A percentile compares a stretch with the other conserved stretches of the same genome.
Evolutionary conservation across 2,113 vertebrate genomes (phyloP).

Genomic region (Oncorhynchus tshawytscha): DNA sequence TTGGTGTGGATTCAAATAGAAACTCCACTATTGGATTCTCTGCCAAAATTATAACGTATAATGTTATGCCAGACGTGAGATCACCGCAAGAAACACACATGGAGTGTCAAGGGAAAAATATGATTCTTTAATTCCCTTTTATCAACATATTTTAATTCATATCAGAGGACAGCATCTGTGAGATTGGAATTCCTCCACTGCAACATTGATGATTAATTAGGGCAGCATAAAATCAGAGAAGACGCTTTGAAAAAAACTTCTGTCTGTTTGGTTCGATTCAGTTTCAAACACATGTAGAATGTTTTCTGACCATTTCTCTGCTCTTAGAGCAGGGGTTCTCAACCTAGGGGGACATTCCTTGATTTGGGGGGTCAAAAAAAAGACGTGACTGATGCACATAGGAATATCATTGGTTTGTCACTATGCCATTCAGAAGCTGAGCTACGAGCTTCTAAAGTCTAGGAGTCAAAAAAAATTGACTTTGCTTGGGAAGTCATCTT

Average conservation of each 20-base stretch:
- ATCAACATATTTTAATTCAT: constrained; percentile 32
- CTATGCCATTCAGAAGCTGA: too few species aligned
- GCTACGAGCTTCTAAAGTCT: too few species aligned
- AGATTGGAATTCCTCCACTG: constrained; percentile 13
- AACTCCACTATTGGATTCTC: constrained; percentile 57
- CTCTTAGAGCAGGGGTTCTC: too few species aligned
- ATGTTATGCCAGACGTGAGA: constrained; percentile 64
- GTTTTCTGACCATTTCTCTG: too few species aligned
- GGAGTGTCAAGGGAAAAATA: constrained; percentile 48
- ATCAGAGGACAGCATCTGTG: constrained; percentile 4
- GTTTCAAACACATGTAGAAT: too few species aligned
- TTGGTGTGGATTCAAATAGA: constrained; percentile 64
- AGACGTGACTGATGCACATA: too few species aligned
- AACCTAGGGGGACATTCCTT: too few species aligned
- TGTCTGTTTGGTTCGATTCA: neutral
- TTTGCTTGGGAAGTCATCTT: too few species aligned
- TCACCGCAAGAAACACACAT: constrained; percentile 52
- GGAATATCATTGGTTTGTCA: too few species aligned
- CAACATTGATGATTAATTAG: neutral
- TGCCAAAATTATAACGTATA: constrained; percentile 52
- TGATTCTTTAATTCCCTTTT: constrained; percentile 43
- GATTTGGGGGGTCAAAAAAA: too few species aligned
- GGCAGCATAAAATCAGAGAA: neutral
- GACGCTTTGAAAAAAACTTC: neutral
- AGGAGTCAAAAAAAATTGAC: too few species aligned